These are phyloP conservation scores for Lamellibrachia satsuma DNA, from an alignment of 2,888 invertebrate genomes.

Conservation along the genomic window DNA sequence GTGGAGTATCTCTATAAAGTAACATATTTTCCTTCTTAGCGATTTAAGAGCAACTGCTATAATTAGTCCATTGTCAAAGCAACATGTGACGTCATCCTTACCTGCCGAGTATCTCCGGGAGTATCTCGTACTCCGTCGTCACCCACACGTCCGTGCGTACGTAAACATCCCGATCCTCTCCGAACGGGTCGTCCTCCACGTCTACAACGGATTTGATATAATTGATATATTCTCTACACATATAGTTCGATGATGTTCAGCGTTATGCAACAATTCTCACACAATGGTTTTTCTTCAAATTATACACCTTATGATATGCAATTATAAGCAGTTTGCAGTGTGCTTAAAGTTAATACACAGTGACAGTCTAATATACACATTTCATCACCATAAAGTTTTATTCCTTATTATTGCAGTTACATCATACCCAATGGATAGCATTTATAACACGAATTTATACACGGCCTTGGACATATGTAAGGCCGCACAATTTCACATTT, in stretches of 20 bases:
- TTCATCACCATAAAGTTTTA: no score
- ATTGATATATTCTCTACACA: not conserved
- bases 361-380: no score
- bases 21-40: no score
- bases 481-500: no score
- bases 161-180: conserved; percentile 86
- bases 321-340: not conserved
- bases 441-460: no score
- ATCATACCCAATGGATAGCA: no score
- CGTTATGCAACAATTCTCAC: not conserved
- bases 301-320: not conserved
- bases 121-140: conserved; percentile 85
- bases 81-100: conserved; percentile 66
- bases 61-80: not conserved
- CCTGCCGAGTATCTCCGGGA: conserved; percentile 88
- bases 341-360: not conserved
- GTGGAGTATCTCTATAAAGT: no score
- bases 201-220: conserved; percentile 32
- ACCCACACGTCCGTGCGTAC: conserved; percentile 86
- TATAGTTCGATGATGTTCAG: not conserved
- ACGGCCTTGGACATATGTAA: no score
- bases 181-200: conserved; percentile 76
- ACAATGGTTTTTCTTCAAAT: not conserved
- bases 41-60: no score
- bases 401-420: no score